phyloP scores from a whole-genome alignment of 2,797 vertebrate species.

The Clarias platycephalus region DNA sequence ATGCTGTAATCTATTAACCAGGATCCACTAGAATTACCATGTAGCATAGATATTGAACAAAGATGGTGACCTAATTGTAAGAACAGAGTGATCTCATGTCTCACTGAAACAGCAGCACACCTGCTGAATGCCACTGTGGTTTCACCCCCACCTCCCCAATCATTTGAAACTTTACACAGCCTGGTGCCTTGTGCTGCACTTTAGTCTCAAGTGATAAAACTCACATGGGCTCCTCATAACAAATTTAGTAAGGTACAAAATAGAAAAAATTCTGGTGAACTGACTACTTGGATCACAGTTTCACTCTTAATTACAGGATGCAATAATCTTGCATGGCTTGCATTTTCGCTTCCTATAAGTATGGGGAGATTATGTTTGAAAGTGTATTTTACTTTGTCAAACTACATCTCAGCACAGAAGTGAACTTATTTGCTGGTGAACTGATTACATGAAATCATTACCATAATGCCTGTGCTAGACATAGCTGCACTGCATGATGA shows the following conservation, averaged over 20 bases:
- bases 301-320: conserved; percentile 1
- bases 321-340: not conserved
- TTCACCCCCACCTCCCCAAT: conserved; percentile 37
- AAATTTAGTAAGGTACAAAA: not conserved
- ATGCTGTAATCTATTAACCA: conserved; percentile 11
- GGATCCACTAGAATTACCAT: not conserved
- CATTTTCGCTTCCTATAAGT: not conserved
- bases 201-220: conserved; percentile 12
- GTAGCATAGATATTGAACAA: conserved; percentile 11
- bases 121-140: conserved; percentile 51
- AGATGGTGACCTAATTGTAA: conserved; percentile 29
- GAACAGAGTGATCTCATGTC: conserved; percentile 42
- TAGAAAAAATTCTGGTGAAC: not conserved
- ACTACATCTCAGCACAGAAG: not conserved
- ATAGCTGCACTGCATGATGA: not conserved
- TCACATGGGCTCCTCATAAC: not conserved
- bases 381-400: not conserved
- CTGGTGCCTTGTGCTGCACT: conserved; percentile 5
- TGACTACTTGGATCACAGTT: not conserved
- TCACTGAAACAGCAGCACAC: conserved; percentile 53
- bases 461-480: not conserved
- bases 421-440: not conserved
- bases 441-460: not conserved
- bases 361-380: not conserved
- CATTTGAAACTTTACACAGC: conserved; percentile 31